Conservation (phyloP, 2,797 vertebrate genomes). For the Botia almorhae region DNA sequence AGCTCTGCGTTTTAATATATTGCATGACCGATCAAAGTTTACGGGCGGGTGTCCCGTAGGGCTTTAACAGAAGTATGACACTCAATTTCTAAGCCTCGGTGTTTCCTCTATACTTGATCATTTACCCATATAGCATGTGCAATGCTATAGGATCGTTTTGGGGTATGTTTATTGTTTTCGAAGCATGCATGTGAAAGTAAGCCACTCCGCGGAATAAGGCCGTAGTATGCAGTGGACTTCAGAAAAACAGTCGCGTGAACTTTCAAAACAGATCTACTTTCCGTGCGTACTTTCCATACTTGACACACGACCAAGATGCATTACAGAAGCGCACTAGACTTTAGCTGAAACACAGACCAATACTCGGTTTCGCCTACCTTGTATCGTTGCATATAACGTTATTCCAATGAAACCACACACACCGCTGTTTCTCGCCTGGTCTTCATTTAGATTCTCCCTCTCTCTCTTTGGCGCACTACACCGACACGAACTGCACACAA, state of each 20-base stretch:
- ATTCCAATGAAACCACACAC: not conserved
- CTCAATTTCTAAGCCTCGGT: too few species aligned
- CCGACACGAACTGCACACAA: not conserved
- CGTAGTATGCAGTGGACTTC: not conserved
- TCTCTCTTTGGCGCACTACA: not conserved
- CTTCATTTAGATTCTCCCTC: not conserved
- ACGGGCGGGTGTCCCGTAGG: too few species aligned
- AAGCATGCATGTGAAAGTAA: not conserved
- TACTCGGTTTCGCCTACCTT: not conserved
- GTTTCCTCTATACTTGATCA: not conserved
- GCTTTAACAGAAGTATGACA: too few species aligned
- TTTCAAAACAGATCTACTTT: conserved; percentile 42
- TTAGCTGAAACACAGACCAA: not conserved
- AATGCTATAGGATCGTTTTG: not conserved
- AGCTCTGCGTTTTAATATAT: too few species aligned
- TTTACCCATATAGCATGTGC: not conserved
- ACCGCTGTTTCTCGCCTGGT: not conserved
- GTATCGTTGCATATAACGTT: not conserved
- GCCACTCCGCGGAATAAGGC: not conserved
- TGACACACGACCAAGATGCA: not conserved
- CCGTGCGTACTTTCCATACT: not conserved
- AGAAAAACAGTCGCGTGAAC: not conserved
- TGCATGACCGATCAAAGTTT: too few species aligned
- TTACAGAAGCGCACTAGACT: not conserved
- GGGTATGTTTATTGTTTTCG: not conserved